Evolutionary conservation across 2,888 invertebrate species (phyloP), one percentile per base, ranked within the genome.

Genomic region (Leptopterna dolabrata): DNA sequence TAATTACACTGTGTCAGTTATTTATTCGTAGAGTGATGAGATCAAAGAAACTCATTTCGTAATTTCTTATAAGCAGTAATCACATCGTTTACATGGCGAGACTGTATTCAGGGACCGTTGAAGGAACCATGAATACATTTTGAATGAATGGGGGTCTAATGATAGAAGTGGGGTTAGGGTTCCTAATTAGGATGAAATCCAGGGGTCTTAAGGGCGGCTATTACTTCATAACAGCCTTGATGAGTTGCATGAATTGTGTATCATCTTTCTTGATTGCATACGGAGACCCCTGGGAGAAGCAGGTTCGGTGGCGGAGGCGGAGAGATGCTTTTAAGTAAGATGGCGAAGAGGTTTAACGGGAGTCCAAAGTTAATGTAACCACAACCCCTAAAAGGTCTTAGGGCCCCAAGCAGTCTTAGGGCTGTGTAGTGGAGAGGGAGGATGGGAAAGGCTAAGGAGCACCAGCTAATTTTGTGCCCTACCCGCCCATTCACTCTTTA

Each of bases 241-340:
- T 87, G 87, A 87, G 87, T 85, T 87, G 88, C 89, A 88, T 89
- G 89, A 89, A 89, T 89, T 88, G 88, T 89, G 88, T 88, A 89
- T 89, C 88, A 87, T 85, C 88, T 88, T 88, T 89, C 89, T 89
- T 89, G 89, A 89, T 89, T 89, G 89, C 88, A 88, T 88, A 88
- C 76, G 87, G 76, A 73, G 71, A 80, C 29, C 43, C n/a, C 80
- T 47, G 76, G 83, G 41, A 14, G 51, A 27, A 16, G 43, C 82
- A 19, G 47, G n/a, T n/a, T n/a, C n/a, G 24, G 27, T 29, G 73
- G 73, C 7, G 70, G 87, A 11, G 76, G 78, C 13, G 78, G 84
- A 70, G 87, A 36, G 78, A 27, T 45, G 87, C 84, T 87, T 87
- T 87, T 83, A 87, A 87, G 87, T 87, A 87, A 82, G 82, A 87